Evolutionary conservation across 2,113 vertebrate genomes (phyloP).

Genomic region (Nyctibius bracteatus): DNA sequence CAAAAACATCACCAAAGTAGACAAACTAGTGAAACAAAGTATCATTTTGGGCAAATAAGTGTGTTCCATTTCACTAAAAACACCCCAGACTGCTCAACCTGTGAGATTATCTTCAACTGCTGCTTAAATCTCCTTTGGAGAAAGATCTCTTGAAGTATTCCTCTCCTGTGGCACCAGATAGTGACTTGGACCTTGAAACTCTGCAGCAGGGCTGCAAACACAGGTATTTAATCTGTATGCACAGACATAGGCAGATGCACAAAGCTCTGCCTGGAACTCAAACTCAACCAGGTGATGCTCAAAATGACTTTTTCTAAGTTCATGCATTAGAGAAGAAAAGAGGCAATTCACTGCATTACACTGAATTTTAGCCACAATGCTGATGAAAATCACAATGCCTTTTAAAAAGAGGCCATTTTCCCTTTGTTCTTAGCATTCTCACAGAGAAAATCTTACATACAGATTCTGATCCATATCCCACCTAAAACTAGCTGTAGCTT

Average conservation of each 20-base stretch:
- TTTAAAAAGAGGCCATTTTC: background rate
- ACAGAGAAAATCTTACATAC: background rate
- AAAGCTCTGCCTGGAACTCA: background rate
- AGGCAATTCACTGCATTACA: background rate
- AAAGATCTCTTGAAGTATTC: background rate
- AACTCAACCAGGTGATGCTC: background rate
- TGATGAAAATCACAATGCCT: background rate
- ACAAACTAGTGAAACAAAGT: background rate
- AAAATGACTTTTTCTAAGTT: background rate
- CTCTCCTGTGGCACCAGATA: background rate
- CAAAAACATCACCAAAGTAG: background rate
- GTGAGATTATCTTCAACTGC: background rate
- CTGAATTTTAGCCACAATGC: background rate
- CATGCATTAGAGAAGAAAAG: background rate
- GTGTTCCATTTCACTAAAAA: background rate
- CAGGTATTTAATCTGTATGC: background rate
- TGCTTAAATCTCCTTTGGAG: background rate
- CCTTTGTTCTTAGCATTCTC: background rate
- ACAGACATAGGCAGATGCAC: background rate
- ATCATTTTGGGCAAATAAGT: background rate
- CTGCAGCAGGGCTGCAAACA: background rate
- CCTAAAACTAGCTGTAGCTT: background rate
- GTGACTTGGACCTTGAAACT: background rate
- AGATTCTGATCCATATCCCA: background rate
- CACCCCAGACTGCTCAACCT: background rate